Evolutionary conservation across 2,888 invertebrate species (phyloP).

Genomic region (Poecilus cupreus): DNA sequence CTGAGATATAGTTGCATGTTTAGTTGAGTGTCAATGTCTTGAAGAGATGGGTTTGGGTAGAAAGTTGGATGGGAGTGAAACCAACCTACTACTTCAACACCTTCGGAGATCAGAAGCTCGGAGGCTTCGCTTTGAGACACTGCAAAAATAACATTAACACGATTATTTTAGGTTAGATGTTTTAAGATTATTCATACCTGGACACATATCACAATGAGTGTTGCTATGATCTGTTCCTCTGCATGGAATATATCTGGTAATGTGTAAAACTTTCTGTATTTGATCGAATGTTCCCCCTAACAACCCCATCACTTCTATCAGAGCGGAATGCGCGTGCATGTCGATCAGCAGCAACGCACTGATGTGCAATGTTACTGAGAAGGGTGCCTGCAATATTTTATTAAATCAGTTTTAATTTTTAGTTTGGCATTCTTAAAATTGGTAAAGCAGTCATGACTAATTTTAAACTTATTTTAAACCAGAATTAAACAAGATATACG

Average conservation of each 20-base stretch:
- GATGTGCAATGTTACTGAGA: conserved; percentile 76
- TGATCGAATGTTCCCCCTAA: conserved; percentile 77
- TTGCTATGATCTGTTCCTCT: conserved; percentile 78
- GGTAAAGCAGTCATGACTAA: no score
- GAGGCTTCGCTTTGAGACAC: conserved; percentile 80
- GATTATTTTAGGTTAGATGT: no score
- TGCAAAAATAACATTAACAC: no score
- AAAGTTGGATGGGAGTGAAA: conserved; percentile 87
- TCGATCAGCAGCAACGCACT: conserved; percentile 81
- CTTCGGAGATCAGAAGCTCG: conserved; percentile 73
- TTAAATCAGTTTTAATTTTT: neutral
- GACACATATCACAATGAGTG: conserved; percentile 87
- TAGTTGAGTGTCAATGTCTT: conserved; percentile 81
- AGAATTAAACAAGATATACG: no score
- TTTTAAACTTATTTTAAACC: no score
- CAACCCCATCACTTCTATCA: conserved; percentile 85
- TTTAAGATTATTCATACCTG: conserved; percentile 74
- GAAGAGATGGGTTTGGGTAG: conserved; percentile 81
- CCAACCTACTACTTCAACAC: conserved; percentile 80
- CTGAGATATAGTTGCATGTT: conserved; percentile 77
- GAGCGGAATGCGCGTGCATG: conserved; percentile 81
- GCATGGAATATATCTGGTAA: conserved; percentile 78
- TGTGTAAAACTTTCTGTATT: conserved; percentile 69
- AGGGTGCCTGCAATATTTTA: conserved; percentile 76
- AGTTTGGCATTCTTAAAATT: no score